These are phyloP conservation scores for Clinocottus analis DNA, from an alignment of 2,113 vertebrate genomes.

Conservation along the genomic window DNA sequence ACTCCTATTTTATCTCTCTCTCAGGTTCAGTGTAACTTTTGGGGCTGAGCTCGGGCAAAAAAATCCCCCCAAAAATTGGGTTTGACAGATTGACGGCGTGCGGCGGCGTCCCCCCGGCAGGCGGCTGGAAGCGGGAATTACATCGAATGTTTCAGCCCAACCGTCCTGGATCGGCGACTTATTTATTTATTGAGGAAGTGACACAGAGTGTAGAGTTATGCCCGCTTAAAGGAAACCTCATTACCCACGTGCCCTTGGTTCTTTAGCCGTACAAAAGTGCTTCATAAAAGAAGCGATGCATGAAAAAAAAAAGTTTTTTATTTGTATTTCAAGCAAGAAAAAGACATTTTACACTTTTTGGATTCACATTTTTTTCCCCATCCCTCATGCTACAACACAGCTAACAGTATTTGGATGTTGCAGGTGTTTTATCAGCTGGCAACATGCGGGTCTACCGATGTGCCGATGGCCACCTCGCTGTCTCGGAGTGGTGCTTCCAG, in stretches of 20 bases:
- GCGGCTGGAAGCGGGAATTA: conserved; percentile 66
- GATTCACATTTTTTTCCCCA: conserved; percentile 11
- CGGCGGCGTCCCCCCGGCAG: conserved; percentile 72
- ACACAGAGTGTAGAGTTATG: conserved; percentile 27
- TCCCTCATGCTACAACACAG: neutral
- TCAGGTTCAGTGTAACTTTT: conserved; percentile 74
- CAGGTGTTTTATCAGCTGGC: neutral
- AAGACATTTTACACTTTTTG: conserved; percentile 1
- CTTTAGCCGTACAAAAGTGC: conserved; percentile 4
- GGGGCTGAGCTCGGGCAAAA: conserved; percentile 68
- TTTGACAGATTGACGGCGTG: conserved; percentile 77
- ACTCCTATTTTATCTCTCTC: conserved; percentile 70
- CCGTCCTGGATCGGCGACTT: conserved; percentile 29
- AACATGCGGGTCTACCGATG: conserved; percentile 12
- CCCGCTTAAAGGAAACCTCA: conserved; percentile 25
- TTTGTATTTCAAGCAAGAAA: conserved; percentile 13
- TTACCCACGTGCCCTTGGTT: conserved; percentile 37
- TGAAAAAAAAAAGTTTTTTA: neutral
- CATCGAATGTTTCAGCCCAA: conserved; percentile 51
- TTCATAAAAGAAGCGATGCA: conserved; percentile 8
- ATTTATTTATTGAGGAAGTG: conserved; percentile 44
- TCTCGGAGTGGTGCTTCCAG: conserved; percentile 56
- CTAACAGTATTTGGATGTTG: conserved; percentile 4
- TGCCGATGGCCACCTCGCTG: conserved; percentile 35
- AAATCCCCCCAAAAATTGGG: conserved; percentile 46